Conservation (phyloP, 2,888 invertebrate genomes). For the Rutpela maculata region DNA sequence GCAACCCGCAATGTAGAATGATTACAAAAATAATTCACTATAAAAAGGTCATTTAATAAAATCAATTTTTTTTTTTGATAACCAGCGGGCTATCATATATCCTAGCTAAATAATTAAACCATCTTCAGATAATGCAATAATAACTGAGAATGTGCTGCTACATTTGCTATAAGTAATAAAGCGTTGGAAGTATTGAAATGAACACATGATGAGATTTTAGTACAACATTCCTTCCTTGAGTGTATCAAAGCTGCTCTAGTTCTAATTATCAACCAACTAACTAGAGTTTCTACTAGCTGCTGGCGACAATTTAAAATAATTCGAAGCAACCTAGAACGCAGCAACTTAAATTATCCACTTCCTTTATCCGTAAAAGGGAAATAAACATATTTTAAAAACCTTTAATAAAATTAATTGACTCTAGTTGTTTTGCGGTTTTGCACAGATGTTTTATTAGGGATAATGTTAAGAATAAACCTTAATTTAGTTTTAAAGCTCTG, state of each 20-base stretch:
- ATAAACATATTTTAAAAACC: constrained; percentile 34
- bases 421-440: constrained; percentile 16
- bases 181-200: neutral
- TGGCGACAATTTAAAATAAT: neutral
- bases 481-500: constrained; percentile 32
- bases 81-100: too few relatives aligned
- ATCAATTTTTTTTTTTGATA: too few relatives aligned
- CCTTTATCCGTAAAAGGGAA: neutral
- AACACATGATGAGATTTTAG: neutral
- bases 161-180: neutral
- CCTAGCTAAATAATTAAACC: too few relatives aligned
- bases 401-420: constrained; percentile 32
- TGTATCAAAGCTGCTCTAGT: neutral
- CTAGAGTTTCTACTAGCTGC: constrained; percentile 1
- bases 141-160: neutral
- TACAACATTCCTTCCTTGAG: neutral
- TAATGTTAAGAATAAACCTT: constrained; percentile 35
- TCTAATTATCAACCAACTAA: neutral
- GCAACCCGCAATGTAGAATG: too few relatives aligned
- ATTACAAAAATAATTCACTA: too few relatives aligned
- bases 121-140: too few relatives aligned
- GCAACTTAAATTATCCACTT: constrained; percentile 25
- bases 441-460: constrained; percentile 42
- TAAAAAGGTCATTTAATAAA: too few relatives aligned
- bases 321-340: neutral